Evolutionary conservation across 2,113 vertebrate species (phyloP).

Genomic region (Notiomystis cincta): DNA sequence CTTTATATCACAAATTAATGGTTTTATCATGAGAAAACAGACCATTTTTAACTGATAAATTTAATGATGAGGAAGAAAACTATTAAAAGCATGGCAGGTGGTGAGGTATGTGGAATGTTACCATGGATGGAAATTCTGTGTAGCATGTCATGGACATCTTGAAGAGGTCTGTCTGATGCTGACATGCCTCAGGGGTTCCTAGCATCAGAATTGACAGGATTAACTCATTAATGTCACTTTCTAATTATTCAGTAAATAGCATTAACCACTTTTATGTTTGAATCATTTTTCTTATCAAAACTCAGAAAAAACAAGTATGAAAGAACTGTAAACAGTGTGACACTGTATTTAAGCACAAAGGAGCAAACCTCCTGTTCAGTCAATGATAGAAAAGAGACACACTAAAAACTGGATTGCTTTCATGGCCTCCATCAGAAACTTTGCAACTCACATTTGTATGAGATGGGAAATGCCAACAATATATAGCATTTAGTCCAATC

Average conservation of each 20-base stretch:
- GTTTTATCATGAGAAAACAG: neutral
- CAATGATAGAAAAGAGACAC: neutral
- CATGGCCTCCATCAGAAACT: neutral
- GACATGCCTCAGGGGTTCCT: neutral
- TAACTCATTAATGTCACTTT: neutral
- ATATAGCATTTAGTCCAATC: neutral
- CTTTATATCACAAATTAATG: neutral
- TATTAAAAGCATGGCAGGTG: neutral
- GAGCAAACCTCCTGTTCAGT: neutral
- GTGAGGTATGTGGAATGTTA: neutral
- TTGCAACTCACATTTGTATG: neutral
- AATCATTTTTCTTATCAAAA: neutral
- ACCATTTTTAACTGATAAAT: neutral
- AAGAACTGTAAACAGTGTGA: neutral
- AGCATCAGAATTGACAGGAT: neutral
- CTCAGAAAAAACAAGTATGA: neutral
- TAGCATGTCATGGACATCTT: neutral
- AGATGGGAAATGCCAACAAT: neutral
- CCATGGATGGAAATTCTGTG: neutral
- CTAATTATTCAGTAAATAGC: neutral
- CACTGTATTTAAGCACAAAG: neutral
- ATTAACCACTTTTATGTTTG: neutral
- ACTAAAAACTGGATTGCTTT: neutral
- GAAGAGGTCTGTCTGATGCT: neutral
- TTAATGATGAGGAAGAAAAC: neutral